Evolutionary conservation across 1,140 invertebrate genomes (phyloP).

Genomic region (Grapholita molesta): DNA sequence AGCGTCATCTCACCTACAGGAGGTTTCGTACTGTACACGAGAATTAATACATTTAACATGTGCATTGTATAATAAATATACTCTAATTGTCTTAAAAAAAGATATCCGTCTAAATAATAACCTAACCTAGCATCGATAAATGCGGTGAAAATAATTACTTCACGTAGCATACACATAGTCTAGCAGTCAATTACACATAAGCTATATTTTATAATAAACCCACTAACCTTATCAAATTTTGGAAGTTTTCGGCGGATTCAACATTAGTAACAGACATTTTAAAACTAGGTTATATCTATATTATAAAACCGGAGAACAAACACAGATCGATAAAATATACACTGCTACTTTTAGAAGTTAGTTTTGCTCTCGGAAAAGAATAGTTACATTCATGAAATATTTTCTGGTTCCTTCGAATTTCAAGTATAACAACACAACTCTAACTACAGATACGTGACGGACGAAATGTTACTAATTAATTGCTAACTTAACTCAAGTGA

Average conservation of each 20-base stretch:
- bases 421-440: background rate
- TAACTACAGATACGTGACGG: background rate
- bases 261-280: slow-evolving; percentile 58
- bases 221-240: slow-evolving; percentile 57
- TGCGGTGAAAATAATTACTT: background rate
- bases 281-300: slow-evolving; percentile 31
- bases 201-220: background rate
- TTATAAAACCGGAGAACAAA: background rate
- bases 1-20: background rate
- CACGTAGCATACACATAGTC: background rate
- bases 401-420: background rate
- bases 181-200: background rate
- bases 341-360: background rate
- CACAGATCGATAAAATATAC: background rate
- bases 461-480: no score
- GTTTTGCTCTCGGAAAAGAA: background rate
- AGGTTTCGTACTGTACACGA: background rate
- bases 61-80: background rate
- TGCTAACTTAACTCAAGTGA: background rate
- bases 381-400: background rate
- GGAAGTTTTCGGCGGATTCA: slow-evolving; percentile 50
- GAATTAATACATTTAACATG: background rate
- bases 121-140: background rate
- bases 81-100: background rate
- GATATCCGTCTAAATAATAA: background rate